phyloP scores from a whole-genome alignment of 2,797 vertebrate species.

The Oreonectes daqikongensis region DNA sequence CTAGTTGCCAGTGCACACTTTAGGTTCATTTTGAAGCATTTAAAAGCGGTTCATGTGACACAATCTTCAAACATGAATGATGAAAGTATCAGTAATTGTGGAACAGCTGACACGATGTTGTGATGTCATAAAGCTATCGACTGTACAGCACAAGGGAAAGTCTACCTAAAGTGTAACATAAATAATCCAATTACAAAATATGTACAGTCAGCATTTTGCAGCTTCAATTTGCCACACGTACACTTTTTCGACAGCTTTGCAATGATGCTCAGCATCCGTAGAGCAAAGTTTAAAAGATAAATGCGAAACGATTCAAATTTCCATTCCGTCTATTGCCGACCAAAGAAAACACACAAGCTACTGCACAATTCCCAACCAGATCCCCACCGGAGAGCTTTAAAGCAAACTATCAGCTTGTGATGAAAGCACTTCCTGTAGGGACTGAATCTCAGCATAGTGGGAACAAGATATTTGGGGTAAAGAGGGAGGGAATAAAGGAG shows the following conservation, averaged over 20 bases:
- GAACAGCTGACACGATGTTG: background rate
- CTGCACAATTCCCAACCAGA: conserved; percentile 44
- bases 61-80: background rate
- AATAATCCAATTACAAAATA: background rate
- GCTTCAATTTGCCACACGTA: background rate
- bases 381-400: conserved; percentile 57
- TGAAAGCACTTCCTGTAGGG: conserved; percentile 59
- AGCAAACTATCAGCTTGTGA: conserved; percentile 47
- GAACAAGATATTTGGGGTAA: conserved; percentile 51
- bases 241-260: background rate
- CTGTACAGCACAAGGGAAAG: too few species aligned
- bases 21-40: too few species aligned
- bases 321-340: conserved; percentile 8
- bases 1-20: background rate
- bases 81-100: background rate
- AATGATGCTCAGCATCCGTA: background rate
- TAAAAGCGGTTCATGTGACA: background rate
- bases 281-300: background rate
- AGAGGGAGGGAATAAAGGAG: conserved; percentile 38
- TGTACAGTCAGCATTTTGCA: conserved; percentile 10
- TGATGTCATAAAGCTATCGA: background rate
- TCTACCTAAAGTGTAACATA: background rate
- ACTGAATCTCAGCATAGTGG: conserved; percentile 51
- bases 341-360: conserved; percentile 32
- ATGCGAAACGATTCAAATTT: background rate